Conservation (phyloP, 2,888 invertebrate genomes). For the Euspilapteryx auroguttella region DNA sequence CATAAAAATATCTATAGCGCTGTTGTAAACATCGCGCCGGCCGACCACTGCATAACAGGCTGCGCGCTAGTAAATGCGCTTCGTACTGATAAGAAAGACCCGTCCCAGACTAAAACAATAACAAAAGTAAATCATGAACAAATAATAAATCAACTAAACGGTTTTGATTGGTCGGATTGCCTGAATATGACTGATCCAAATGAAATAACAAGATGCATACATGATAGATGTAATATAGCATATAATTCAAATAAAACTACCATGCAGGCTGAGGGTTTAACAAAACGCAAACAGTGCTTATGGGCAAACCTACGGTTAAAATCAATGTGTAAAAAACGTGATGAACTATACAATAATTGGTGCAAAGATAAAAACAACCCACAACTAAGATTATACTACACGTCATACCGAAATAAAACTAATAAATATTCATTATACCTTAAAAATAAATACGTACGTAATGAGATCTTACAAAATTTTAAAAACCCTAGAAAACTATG, state of each 20-base stretch:
- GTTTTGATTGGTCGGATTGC: conserved; percentile 2
- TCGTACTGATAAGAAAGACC: too few relatives aligned
- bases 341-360: too few relatives aligned
- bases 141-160: too few relatives aligned
- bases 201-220: conserved; percentile 3
- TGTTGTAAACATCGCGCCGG: too few relatives aligned
- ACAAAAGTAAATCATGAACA: too few relatives aligned
- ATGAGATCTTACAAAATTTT: conserved; percentile 6
- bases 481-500: conserved; percentile 6
- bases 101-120: not conserved
- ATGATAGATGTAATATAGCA: conserved; percentile 1
- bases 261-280: too few relatives aligned
- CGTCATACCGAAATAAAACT: conserved; percentile 7
- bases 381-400: too few relatives aligned
- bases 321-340: too few relatives aligned
- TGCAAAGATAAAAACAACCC: too few relatives aligned
- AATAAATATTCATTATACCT: conserved; percentile 5
- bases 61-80: too few relatives aligned
- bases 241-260: not conserved
- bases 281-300: conserved; percentile 3
- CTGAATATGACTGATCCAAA: not conserved
- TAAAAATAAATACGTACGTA: conserved; percentile 5
- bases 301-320: conserved; percentile 4
- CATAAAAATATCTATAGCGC: too few relatives aligned
- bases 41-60: too few relatives aligned